Conservation (phyloP, 2,113 vertebrate species). For the Synodontis membranacea region DNA sequence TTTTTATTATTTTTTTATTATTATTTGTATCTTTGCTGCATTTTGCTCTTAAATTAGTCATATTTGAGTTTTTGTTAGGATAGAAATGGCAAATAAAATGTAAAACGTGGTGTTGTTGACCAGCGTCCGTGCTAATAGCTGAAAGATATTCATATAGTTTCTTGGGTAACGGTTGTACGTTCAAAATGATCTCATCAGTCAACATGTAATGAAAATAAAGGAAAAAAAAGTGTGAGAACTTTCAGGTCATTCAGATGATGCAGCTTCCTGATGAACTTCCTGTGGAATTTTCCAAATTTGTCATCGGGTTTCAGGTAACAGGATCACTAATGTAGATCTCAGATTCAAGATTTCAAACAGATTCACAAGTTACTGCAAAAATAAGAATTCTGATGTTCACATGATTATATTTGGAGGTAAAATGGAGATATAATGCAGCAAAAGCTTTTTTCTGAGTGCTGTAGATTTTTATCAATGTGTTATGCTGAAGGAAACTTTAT, state of each 20-base stretch:
- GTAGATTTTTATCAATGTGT: background rate
- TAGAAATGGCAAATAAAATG: too few species aligned
- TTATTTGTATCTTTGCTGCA: too few species aligned
- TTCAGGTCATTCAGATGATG: background rate
- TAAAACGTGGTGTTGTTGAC: too few species aligned
- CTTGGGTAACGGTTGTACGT: too few species aligned
- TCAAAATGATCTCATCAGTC: background rate
- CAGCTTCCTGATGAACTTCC: background rate
- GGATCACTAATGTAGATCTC: background rate
- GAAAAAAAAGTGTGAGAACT: background rate
- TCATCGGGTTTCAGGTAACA: too few species aligned
- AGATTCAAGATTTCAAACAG: background rate
- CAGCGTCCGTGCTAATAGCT: too few species aligned
- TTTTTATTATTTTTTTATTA: too few species aligned
- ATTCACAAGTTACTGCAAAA: too few species aligned
- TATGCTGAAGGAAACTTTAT: background rate
- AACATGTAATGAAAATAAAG: background rate
- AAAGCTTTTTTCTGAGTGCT: background rate
- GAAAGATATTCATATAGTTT: too few species aligned
- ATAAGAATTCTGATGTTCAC: background rate
- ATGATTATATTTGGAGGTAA: background rate
- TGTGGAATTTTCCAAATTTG: background rate
- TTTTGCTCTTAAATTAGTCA: too few species aligned
- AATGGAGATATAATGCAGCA: background rate
- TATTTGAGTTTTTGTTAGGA: too few species aligned